phyloP scores from a whole-genome alignment of 2,888 invertebrate genomes.

The Patella pellucida region DNA sequence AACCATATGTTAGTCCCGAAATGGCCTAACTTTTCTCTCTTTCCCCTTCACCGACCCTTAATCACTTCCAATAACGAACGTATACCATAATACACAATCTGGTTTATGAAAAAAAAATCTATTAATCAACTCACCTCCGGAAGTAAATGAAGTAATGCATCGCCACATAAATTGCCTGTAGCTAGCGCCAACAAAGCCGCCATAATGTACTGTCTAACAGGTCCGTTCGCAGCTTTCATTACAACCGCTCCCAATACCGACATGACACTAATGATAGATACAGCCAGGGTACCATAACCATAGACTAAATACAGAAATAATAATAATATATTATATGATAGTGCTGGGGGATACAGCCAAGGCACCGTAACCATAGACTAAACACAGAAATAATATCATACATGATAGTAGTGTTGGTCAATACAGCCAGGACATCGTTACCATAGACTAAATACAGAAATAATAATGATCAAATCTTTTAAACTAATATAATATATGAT shows the following conservation, averaged over 20 bases:
- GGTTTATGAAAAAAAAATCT: no score
- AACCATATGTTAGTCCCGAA: no score
- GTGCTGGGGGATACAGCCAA: conserved; percentile 69
- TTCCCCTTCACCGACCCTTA: no score
- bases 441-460: no score
- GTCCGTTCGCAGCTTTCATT: conserved; percentile 59
- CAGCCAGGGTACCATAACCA: conserved; percentile 66
- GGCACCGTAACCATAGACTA: conserved; percentile 21
- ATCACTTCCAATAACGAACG: no score
- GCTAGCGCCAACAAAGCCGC: conserved; percentile 70
- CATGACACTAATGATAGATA: conserved; percentile 68
- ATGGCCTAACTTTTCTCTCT: no score
- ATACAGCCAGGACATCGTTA: no score
- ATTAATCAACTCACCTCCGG: conserved; percentile 64
- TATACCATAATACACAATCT: no score
- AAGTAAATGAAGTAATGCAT: conserved; percentile 71
- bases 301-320: conserved; percentile 43
- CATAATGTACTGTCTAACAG: conserved; percentile 62
- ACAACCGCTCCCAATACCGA: conserved; percentile 68
- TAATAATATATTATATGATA: conserved; percentile 55
- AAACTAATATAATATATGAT: no score
- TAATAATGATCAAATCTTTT: no score
- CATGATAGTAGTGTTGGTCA: no score
- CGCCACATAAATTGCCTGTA: conserved; percentile 71
- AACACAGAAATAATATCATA: no score